Conservation (phyloP, 2,888 invertebrate genomes). For the Octonoba sinensis region DNA sequence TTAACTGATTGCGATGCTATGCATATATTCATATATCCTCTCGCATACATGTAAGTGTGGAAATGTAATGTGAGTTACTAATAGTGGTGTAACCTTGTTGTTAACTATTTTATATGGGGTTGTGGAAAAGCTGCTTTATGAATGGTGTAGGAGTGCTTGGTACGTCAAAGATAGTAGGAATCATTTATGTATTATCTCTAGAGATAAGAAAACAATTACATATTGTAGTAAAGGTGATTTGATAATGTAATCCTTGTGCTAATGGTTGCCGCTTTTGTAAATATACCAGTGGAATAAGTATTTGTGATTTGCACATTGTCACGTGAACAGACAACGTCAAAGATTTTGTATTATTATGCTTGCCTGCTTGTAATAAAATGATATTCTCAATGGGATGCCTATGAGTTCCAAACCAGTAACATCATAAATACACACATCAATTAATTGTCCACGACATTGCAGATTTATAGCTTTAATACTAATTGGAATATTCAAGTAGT, state of each 20-base stretch:
- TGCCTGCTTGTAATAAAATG: slow-evolving; percentile 65
- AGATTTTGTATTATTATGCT: slow-evolving; percentile 65
- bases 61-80: slow-evolving; percentile 34
- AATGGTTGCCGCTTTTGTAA: slow-evolving; percentile 62
- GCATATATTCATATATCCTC: slow-evolving; percentile 41
- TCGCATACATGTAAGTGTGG: slow-evolving; percentile 26
- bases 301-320: slow-evolving; percentile 61
- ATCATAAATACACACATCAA: no score
- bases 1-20: neutral
- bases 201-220: slow-evolving; percentile 28
- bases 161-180: slow-evolving; percentile 28
- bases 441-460: no score
- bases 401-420: no score
- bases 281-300: slow-evolving; percentile 58
- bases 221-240: slow-evolving; percentile 47
- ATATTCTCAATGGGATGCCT: slow-evolving; percentile 58
- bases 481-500: no score
- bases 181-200: slow-evolving; percentile 29
- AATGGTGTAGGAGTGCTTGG: slow-evolving; percentile 52
- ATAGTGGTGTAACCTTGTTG: slow-evolving; percentile 27
- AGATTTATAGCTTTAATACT: no score
- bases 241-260: slow-evolving; percentile 57
- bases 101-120: slow-evolving; percentile 23
- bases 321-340: slow-evolving; percentile 52
- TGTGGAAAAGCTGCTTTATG: slow-evolving; percentile 27